Conservation (phyloP, 2,888 invertebrate species). For the Napeogenes sylphis region DNA sequence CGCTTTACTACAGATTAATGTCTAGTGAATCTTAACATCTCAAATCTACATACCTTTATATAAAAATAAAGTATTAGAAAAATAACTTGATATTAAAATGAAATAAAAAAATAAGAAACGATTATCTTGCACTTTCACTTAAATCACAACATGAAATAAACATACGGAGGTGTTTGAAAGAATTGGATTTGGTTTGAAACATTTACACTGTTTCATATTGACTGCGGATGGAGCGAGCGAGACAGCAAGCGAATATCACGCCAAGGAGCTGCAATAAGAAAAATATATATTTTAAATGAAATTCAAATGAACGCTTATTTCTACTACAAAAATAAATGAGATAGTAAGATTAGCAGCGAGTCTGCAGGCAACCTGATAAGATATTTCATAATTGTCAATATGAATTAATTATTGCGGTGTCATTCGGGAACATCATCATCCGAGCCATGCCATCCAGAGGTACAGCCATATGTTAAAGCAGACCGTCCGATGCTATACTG, state of each 20-base stretch:
- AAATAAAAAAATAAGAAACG: slow-evolving; percentile 25
- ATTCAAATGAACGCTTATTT: background rate
- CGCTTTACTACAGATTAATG: background rate
- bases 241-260: slow-evolving; percentile 93
- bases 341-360: too few relatives aligned
- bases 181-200: slow-evolving; percentile 2
- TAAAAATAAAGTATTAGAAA: slow-evolving; percentile 16
- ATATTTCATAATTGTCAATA: too few relatives aligned
- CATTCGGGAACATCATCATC: too few relatives aligned
- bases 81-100: slow-evolving; percentile 15
- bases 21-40: background rate
- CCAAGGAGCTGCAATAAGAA: slow-evolving; percentile 85
- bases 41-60: slow-evolving; percentile 6
- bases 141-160: slow-evolving; percentile 19
- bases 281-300: slow-evolving; percentile 8
- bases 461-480: too few relatives aligned
- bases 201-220: slow-evolving; percentile 91
- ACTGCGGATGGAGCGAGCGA: slow-evolving; percentile 94
- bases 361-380: too few relatives aligned
- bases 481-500: too few relatives aligned
- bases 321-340: too few relatives aligned
- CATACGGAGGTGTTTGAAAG: slow-evolving; percentile 9
- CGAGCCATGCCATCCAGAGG: too few relatives aligned
- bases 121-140: slow-evolving; percentile 22
- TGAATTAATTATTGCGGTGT: too few relatives aligned